Percentiles rank a stretch among this genome's conserved stretches.
These are phyloP conservation scores for Hapalemur alaotrensis DNA, from an alignment of 2,797 vertebrate genomes.

Conservation along the genomic window DNA sequence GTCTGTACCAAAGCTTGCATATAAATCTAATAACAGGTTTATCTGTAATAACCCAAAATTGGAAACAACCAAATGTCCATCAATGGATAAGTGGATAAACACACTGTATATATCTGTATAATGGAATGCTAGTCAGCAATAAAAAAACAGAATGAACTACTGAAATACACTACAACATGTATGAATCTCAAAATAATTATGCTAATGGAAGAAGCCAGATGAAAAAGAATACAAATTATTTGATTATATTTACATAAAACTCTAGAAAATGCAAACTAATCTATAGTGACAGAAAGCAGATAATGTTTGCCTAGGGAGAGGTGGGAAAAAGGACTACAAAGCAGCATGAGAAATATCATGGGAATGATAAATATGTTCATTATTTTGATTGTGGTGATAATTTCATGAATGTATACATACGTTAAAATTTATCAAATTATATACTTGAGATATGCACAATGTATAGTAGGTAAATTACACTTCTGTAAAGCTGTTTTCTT, in stretches of 20 bases:
- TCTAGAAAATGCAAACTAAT: background rate
- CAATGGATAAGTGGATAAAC: background rate
- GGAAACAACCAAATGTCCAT: background rate
- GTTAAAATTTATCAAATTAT: background rate
- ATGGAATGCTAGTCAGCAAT: background rate
- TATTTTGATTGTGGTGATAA: background rate
- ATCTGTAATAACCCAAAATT: background rate
- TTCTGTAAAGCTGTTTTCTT: background rate
- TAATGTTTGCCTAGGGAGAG: background rate
- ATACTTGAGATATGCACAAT: background rate
- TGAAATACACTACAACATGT: background rate
- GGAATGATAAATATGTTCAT: background rate
- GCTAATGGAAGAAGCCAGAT: background rate
- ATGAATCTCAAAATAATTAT: conserved; percentile 31
- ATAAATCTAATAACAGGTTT: background rate
- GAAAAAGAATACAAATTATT: background rate
- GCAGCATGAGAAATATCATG: background rate
- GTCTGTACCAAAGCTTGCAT: background rate
- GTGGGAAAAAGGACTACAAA: background rate
- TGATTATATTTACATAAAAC: background rate
- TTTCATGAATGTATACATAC: background rate
- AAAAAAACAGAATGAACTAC: background rate
- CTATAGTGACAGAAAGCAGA: background rate
- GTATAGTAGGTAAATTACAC: background rate
- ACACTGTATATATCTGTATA: background rate